These are phyloP conservation scores for Antedon mediterranea DNA, from an alignment of 53 echinoderm and acorn worm species.

Conservation along the genomic window DNA sequence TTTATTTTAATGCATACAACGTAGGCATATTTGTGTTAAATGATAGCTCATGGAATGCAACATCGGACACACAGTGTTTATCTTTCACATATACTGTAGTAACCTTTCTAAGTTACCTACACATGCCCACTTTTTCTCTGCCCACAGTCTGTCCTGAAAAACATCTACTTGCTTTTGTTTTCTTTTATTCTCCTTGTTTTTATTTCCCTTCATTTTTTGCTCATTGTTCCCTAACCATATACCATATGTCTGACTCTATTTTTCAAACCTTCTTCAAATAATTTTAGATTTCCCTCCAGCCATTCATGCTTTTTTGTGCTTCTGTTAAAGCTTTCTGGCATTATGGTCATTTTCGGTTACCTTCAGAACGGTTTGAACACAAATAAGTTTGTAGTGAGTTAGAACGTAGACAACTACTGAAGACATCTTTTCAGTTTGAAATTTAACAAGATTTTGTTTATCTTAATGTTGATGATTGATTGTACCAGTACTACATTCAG, in stretches of 20 bases:
- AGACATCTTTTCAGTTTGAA: too few species aligned
- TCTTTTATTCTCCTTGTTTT: constrained; percentile 6
- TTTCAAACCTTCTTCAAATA: background rate
- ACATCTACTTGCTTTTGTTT: background rate
- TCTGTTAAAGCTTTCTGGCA: too few species aligned
- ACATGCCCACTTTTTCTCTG: background rate
- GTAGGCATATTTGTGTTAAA: background rate
- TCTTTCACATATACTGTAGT: constrained; percentile 21
- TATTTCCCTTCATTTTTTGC: background rate
- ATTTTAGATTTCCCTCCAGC: background rate
- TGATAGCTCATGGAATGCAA: constrained; percentile 15
- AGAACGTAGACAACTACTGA: too few species aligned
- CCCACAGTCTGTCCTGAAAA: background rate
- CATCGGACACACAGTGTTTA: constrained; percentile 3
- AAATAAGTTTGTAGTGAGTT: too few species aligned
- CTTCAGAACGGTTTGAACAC: too few species aligned
- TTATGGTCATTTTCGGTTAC: constrained; percentile 5
- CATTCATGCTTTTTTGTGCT: background rate
- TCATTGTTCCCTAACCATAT: background rate
- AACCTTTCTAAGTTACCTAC: constrained; percentile 2
- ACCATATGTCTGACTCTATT: background rate
- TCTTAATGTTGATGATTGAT: too few species aligned
- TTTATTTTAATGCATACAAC: constrained; percentile 1
- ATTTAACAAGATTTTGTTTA: too few species aligned
- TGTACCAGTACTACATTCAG: too few species aligned